phyloP scores from a whole-genome alignment of 2,113 vertebrate species.

The Emydocephalus ijimae region DNA sequence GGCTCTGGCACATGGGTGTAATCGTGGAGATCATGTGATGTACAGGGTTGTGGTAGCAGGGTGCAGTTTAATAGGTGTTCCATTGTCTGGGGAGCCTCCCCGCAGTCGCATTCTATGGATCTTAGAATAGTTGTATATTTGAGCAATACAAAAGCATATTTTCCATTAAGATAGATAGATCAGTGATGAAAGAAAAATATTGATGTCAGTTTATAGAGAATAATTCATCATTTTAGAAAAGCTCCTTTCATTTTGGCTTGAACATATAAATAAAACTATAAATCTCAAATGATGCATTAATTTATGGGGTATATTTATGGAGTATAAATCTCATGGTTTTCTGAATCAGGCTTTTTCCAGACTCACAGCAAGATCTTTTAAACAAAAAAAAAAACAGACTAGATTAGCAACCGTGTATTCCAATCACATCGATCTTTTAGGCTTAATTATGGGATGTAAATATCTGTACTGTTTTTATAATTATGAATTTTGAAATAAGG shows the following conservation, averaged over 20 bases:
- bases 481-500: neutral
- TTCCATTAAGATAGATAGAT: neutral
- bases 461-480: neutral
- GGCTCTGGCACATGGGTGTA: no score
- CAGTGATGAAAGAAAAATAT: neutral
- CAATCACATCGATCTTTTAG: neutral
- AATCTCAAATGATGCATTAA: constrained; percentile 14
- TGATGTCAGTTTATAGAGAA: neutral
- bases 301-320: neutral
- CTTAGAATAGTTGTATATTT: neutral
- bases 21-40: no score
- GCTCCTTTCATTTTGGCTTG: neutral
- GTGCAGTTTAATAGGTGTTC: no score
- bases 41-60: no score
- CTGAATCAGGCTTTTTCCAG: neutral
- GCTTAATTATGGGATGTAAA: neutral
- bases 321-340: neutral
- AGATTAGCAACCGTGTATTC: neutral
- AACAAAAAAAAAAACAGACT: neutral
- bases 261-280: neutral
- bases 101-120: no score
- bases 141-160: neutral
- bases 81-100: no score
- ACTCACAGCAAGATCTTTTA: neutral
- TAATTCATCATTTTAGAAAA: neutral